Conservation (phyloP, 2,797 vertebrate genomes). For the Psittacula echo region DNA sequence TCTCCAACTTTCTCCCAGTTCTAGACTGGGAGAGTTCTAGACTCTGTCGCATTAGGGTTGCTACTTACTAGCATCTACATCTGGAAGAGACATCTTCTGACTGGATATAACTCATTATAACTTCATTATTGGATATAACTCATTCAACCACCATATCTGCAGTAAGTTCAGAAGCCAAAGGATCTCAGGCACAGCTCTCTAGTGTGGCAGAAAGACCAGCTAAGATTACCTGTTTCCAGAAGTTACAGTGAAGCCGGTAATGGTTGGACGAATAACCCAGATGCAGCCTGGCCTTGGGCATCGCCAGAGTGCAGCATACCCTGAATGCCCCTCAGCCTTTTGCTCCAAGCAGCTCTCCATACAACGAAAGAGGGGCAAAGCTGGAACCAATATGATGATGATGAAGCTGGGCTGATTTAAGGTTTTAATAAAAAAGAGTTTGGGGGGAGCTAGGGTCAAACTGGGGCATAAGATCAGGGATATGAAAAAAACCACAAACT, state of each 20-base stretch:
- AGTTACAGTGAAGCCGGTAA: not conserved
- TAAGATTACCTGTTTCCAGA: not conserved
- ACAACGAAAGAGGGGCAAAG: not conserved
- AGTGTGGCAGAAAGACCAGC: not conserved
- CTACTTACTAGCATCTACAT: not conserved
- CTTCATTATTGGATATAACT: not conserved
- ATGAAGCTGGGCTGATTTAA: not conserved
- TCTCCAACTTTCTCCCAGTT: not conserved
- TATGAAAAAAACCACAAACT: not conserved
- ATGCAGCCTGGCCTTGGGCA: not conserved
- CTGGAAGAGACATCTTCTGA: not conserved
- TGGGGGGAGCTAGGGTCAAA: not conserved
- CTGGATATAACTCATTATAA: not conserved
- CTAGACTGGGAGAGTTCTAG: not conserved
- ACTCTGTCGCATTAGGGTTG: not conserved
- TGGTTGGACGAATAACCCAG: not conserved
- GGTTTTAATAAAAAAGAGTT: not conserved
- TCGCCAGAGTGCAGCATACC: rapidly evolving
- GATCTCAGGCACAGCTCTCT: not conserved
- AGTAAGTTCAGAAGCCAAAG: not conserved
- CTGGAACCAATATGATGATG: not conserved
- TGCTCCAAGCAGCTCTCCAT: not conserved
- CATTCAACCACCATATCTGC: not conserved
- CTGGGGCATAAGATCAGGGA: not conserved
- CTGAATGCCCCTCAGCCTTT: not conserved